A percentile compares a stretch with the other conserved stretches of the same genome.
Conservation (phyloP, 2,888 invertebrate species). For the Acrobasis suavella region DNA sequence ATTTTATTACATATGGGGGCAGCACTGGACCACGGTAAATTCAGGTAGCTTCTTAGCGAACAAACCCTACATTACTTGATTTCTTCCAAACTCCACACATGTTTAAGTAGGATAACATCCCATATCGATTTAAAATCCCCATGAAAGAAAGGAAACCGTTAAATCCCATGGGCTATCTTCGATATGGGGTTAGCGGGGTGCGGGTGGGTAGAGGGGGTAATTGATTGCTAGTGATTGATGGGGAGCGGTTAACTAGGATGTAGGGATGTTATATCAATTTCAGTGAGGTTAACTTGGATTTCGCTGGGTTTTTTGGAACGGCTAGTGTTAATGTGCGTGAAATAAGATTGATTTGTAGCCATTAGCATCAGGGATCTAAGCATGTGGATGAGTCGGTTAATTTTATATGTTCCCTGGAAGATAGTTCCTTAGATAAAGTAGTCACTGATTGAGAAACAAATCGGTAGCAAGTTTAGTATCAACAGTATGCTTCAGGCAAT, state of each 20-base stretch:
- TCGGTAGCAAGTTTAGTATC: too few species aligned
- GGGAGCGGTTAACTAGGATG: slow-evolving; percentile 25
- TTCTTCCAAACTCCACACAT: neutral
- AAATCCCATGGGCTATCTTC: slow-evolving; percentile 33
- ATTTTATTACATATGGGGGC: too few species aligned
- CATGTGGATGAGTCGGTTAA: too few species aligned
- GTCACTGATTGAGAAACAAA: too few species aligned
- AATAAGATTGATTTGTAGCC: slow-evolving; percentile 5
- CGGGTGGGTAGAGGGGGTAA: slow-evolving; percentile 37
- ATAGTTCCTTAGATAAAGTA: too few species aligned
- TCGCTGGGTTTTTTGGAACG: neutral
- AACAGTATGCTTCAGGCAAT: too few species aligned
- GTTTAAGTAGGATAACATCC: slow-evolving; percentile 17
- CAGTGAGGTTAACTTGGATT: slow-evolving; percentile 4
- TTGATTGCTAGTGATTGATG: slow-evolving; percentile 62
- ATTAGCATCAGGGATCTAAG: neutral
- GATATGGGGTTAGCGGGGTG: slow-evolving; percentile 30
- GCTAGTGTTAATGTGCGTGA: slow-evolving; percentile 18
- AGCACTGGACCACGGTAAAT: too few species aligned
- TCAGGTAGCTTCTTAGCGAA: too few species aligned
- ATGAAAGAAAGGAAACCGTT: slow-evolving; percentile 19
- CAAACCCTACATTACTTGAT: neutral
- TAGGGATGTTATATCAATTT: slow-evolving; percentile 13
- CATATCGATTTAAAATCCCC: slow-evolving; percentile 17
- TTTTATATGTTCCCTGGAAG: too few species aligned